phyloP scores from a whole-genome alignment of 2,113 vertebrate species.

The Strix uralensis region DNA sequence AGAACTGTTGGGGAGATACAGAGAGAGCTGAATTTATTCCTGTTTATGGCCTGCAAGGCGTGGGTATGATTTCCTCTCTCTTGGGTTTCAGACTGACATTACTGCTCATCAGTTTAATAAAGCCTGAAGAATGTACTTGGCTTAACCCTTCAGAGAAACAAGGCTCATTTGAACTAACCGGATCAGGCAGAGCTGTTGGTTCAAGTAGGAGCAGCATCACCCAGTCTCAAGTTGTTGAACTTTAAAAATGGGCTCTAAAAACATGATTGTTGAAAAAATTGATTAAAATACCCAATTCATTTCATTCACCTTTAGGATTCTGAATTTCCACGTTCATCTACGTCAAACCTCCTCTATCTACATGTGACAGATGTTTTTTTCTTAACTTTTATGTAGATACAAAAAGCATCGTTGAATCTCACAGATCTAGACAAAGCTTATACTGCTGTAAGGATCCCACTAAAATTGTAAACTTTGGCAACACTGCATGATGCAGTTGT shows the following conservation, averaged over 20 bases:
- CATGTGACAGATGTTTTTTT: not conserved
- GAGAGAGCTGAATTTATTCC: not conserved
- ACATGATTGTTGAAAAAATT: not conserved
- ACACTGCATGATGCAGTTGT: not conserved
- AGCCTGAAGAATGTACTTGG: not conserved
- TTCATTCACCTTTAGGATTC: not conserved
- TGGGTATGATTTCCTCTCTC: not conserved
- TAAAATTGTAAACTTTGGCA: not conserved
- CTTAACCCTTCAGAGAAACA: not conserved
- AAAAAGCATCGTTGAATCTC: not conserved
- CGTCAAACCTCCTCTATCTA: not conserved
- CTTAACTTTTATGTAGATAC: not conserved
- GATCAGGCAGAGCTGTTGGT: not conserved
- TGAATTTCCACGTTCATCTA: not conserved
- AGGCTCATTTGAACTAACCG: not conserved
- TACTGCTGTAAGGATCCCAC: not conserved
- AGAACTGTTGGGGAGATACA: not conserved
- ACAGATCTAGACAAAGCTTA: not conserved
- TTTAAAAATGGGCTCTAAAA: not conserved
- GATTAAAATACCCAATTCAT: not conserved
- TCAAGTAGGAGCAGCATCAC: not conserved
- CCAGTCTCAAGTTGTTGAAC: not conserved
- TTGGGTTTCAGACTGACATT: slow-evolving; percentile 20
- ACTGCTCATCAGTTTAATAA: slow-evolving; percentile 26
- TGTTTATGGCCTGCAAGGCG: not conserved